Evolutionary conservation across 2,888 invertebrate genomes (phyloP).

Genomic region (Drosophila parthenogenetica): DNA sequence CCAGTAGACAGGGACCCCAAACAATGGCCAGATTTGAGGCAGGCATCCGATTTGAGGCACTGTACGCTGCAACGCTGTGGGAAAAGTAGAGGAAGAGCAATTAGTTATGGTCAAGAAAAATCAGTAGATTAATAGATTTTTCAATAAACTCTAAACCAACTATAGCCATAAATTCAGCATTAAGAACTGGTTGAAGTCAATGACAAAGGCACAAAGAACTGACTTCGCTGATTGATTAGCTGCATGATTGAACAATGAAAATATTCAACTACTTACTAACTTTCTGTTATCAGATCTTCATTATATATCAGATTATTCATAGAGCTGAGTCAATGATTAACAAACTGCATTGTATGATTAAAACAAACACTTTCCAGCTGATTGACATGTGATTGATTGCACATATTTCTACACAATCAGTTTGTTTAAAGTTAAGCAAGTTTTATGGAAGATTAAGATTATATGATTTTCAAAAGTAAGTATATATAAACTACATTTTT

Average conservation of each 20-base stretch:
- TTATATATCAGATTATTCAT: neutral
- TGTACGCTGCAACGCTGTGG: constrained; percentile 82
- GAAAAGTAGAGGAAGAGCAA: neutral
- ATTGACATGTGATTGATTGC: too few relatives aligned
- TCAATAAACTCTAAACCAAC: too few relatives aligned
- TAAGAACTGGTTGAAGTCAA: too few relatives aligned
- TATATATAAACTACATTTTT: too few relatives aligned
- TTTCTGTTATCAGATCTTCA: neutral
- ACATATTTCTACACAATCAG: too few relatives aligned
- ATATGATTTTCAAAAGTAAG: neutral
- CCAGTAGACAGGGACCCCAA: constrained; percentile 84
- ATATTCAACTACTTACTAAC: neutral
- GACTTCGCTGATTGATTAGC: neutral
- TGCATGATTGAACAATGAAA: neutral
- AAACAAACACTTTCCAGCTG: too few relatives aligned
- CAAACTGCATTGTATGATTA: too few relatives aligned
- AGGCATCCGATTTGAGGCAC: constrained; percentile 84
- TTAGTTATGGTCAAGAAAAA: neutral
- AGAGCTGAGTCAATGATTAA: neutral
- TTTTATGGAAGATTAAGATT: too few relatives aligned
- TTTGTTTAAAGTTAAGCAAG: too few relatives aligned
- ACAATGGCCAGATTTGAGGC: constrained; percentile 85
- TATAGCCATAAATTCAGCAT: too few relatives aligned
- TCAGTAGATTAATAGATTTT: too few relatives aligned
- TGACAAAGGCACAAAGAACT: too few relatives aligned